Base-by-base conservation (phyloP, 1,140 invertebrate genomes). In the Macrocentrus cingulum region DNA sequence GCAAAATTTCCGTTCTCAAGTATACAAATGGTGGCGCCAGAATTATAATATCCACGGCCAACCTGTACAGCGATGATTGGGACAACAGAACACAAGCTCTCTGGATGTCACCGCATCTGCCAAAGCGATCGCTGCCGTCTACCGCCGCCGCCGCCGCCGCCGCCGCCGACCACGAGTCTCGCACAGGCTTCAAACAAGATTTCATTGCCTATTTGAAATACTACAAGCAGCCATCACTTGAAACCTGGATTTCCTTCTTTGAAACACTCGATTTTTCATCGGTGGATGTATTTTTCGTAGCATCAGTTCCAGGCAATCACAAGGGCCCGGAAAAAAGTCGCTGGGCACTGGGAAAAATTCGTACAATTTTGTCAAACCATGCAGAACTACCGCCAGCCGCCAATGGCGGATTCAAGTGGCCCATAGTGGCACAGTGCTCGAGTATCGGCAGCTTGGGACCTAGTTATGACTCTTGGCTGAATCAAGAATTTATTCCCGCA, bases 31-130 rank as follows among this genome's bases (percentile, higher is more conserved):
- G 84, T 8, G 91, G 90, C 1, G 75, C 97, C 29, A 81, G 94
- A 51, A 85, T 98, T 37, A 85, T 97, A 2, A 85, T 98, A 16
- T 93, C 91, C 1, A 98, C 95, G 0, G 94, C 94, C 0, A 99
- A 99, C 82, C 78, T 98, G 1, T 90, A 96, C 63, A 81, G 87
- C 23, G 86, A 89, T 56, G 95, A 99, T 80, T 98, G 95, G 95
- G 84, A 90, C 65, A 91, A 97, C 73, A 87, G 94, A 72, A 95
- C 94, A 9, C 95, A 98, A 81, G 94, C 93, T 36, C 23, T 80
- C 0, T 97, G 95, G 95, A 84, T 98, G 6, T 94, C 92, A 71
- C 92, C 92, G 0, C 72, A 83, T 16, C 88, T 94, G 69, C 86
- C 88, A 0, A 74, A 73, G n/a, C n/a, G n/a, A 18, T 66, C 93